Evolutionary conservation across 2,797 vertebrate species (phyloP), one percentile per base, ranked within the genome.

Genomic region (Holocentrus rufus): DNA sequence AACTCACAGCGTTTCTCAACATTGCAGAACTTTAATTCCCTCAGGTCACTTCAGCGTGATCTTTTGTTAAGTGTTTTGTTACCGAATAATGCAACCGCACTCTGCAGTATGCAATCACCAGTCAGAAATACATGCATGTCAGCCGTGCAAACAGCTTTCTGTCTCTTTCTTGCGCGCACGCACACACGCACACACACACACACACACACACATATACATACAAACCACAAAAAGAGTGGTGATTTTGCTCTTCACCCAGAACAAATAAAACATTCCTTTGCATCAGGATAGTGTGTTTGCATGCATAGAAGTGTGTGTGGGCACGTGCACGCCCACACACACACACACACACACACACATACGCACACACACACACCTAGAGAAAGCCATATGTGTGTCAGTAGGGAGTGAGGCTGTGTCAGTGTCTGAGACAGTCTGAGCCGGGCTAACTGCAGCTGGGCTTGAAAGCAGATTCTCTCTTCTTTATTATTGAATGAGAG

Each of bases 401-500:
- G 49, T 5, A 18, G 22, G 52, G 50, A 46, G 34, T 14, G 52
- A 55, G 22, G 2, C 34, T 56, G 53, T 46, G 34, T 23, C 30
- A 11, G 65, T 46, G 20, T 52, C 64, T 36, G 18, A 65, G n/a
- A 30, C 47, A 50, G 42, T 30, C 22, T n/a, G 44, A 49, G 47
- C 22, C 18, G 13, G 4, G 18, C 47, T 39, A 31, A 31, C 30
- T 31, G 7, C 30, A 31, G n/a, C 47, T 53, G 62, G 30, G 62
- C 18, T 53, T 53, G n/a, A 65, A 30, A 65, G 49, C 30, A 65
- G 27, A 46, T n/a, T 36, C 18, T 36, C 47, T 23, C 47, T 31
- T 17, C 10, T 44, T 65, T 30, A 53, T 52, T 44, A 44, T 65
- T 52, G 54, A 34, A 42, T 54, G 15, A 55, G 15, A 25, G 22